Evolutionary conservation across 2,888 invertebrate genomes (phyloP), one percentile per base, ranked within the genome.

Genomic region (Heliconius erato): DNA sequence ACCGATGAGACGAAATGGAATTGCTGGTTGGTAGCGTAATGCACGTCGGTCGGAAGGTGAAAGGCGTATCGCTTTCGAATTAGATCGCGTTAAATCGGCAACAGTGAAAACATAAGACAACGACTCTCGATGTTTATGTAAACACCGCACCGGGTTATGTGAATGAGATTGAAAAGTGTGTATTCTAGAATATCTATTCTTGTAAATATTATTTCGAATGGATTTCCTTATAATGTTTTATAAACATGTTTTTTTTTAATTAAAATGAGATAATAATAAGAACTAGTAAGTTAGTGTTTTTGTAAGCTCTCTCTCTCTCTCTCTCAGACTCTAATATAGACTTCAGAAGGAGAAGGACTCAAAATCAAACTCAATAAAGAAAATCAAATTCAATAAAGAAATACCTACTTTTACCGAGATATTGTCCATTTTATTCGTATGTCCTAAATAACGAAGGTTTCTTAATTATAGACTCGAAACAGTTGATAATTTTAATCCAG

Each of bases 31-130:
- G 77, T 83, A 85, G 86, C 90, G 90, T 89, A 90, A 88, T 88
- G 90, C 89, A 89, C 89, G 80, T 85, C 89, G 91, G 91, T 93
- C 92, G 91, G 91, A 92, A 95, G 94, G 95, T 95, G 95, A 95
- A 95, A 95, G 95, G 95, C 94, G 91, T 92, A 94, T 95, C 93
- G 92, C 95, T 95, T 95, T 95, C 95, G 94, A 95, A 94, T 94
- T 94, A 93, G 94, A 94, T 93, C 94, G 94, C 93, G 90, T 91
- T 93, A 89, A 92, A 92, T 91, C 92, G 92, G 90, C 92, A 88
- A 89, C 91, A 91, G 94, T 91, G 94, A 94, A 92, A 95, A 93
- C 93, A 91, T 88, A 88, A 84, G 84, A 84, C 83, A 84, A 82
- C 83, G 85, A 85, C 87, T 86, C 87, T 86, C 87, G 83, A 84